Evolutionary conservation across 2,113 vertebrate species (phyloP), one percentile per base, ranked within the genome.

Genomic region (Numenius arquata): DNA sequence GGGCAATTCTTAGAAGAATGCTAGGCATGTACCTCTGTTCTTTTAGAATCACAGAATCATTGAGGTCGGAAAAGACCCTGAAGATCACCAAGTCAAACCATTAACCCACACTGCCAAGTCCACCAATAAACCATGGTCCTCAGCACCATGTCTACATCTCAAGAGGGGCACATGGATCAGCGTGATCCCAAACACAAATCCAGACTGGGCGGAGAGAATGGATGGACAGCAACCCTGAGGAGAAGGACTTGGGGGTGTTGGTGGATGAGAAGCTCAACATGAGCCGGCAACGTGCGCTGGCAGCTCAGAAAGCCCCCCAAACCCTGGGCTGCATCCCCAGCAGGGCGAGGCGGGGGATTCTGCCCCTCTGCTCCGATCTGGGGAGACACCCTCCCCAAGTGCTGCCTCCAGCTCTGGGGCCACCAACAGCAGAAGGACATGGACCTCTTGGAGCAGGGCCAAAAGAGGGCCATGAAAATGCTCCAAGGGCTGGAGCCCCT

Each of bases 81-180:
- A 77, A 36, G 32, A 52, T 11, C 62, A 50, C 2, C 0, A 3
- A 23, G 52, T 19, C 45, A 65, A 22, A 38, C 26, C 11, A 1
- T 19, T 19, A 56, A 32, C 82, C 40, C 6, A 11, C 15, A 4
- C 47, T 9, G 16, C 58, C 19, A 63, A 53, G 25, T 4, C 66
- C 40, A 40, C 10, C 81, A 12, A 48, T 10, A 26, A 21, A 32
- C 27, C 20, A 9, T 0, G 5, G 52, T 11, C 25, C 36, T 25
- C 23, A 12, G 27, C 3, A 2, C 40, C 59, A 17, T 3, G 1
- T 73, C 47, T 11, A 34, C 22, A 12, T 3, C 0, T 8, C 48
- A n/a, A 23, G 66, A 53, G 55, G 34, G 7, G 20, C 56, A 34
- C 56, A 3, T 34, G 56, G 56, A 20, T 58, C 5, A 0, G 56